phyloP scores from a whole-genome alignment of 92 coral and sea anemone species.

The Zoanthus gigantus region DNA sequence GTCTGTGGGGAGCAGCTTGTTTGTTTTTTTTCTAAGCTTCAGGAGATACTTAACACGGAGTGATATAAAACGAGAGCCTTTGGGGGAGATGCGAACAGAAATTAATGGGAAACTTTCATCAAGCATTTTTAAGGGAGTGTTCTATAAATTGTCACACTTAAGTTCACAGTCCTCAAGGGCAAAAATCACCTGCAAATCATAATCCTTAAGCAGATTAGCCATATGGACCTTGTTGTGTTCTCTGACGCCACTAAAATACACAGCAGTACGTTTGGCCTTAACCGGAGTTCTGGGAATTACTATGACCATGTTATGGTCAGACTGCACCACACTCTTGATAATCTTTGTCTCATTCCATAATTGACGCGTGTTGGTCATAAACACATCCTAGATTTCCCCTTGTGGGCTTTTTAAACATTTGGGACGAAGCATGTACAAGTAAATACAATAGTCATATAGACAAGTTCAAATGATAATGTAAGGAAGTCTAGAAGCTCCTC shows the following conservation, averaged over 20 bases:
- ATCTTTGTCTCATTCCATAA: slow-evolving; percentile 51
- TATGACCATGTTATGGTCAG: slow-evolving; percentile 51
- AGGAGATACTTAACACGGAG: neutral
- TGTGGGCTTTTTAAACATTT: slow-evolving; percentile 45
- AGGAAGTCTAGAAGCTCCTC: slow-evolving; percentile 36
- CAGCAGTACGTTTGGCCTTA: slow-evolving; percentile 1
- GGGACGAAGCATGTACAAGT: slow-evolving; percentile 14
- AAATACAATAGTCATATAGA: neutral
- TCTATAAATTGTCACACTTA: neutral
- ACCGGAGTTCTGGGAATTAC: slow-evolving; percentile 11
- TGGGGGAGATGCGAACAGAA: neutral
- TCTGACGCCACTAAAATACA: slow-evolving; percentile 37
- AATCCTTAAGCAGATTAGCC: neutral
- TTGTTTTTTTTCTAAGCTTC: slow-evolving; percentile 1
- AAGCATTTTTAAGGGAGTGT: neutral
- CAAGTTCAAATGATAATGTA: slow-evolving; percentile 31
- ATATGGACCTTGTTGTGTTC: neutral
- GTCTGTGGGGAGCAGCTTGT: slow-evolving; percentile 12
- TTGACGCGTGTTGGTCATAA: slow-evolving; percentile 54
- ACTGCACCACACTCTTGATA: slow-evolving; percentile 45
- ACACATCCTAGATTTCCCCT: slow-evolving; percentile 54
- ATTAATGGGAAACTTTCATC: neutral
- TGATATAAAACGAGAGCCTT: slow-evolving; percentile 16
- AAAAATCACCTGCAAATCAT: slow-evolving; percentile 29
- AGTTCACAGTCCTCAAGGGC: neutral